Evolutionary conservation across 1,140 invertebrate species (phyloP).

Genomic region (Calephelis nemesis): DNA sequence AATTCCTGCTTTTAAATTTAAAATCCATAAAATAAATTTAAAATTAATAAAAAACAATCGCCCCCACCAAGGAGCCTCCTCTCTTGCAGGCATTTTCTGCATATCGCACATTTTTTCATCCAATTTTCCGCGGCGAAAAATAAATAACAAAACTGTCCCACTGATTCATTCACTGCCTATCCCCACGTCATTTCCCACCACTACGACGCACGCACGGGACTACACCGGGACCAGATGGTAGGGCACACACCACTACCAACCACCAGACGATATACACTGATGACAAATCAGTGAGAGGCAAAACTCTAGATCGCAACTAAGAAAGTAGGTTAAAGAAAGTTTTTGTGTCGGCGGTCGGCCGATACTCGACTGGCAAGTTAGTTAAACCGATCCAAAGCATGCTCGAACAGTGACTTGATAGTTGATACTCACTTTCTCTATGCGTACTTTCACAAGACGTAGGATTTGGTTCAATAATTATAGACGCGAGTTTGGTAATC

Average conservation of each 20-base stretch:
- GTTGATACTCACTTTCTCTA: conserved; percentile 76
- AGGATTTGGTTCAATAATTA: conserved; percentile 68
- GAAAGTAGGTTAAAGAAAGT: conserved; percentile 79
- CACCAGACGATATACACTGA: conserved; percentile 67
- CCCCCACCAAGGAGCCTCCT: conserved; percentile 70
- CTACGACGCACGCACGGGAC: conserved; percentile 55
- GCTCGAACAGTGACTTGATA: conserved; percentile 61
- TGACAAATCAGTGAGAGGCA: conserved; percentile 66
- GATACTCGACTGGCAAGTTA: conserved; percentile 60
- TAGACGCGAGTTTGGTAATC: conserved; percentile 57
- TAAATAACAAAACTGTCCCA: conserved; percentile 62
- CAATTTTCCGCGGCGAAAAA: conserved; percentile 50
- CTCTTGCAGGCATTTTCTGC: conserved; percentile 72
- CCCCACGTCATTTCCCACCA: conserved; percentile 67
- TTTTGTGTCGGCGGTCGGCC: conserved; percentile 56
- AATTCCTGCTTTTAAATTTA: too few relatives aligned
- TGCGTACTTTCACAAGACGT: conserved; percentile 74
- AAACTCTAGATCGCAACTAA: conserved; percentile 52
- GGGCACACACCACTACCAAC: conserved; percentile 68
- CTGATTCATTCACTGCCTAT: conserved; percentile 56
- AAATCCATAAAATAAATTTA: neutral
- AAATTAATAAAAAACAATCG: neutral
- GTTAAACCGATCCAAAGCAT: conserved; percentile 58
- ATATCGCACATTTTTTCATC: conserved; percentile 65
- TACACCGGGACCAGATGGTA: conserved; percentile 65